These are phyloP conservation scores for Nomia melanderi DNA, from an alignment of 1,140 invertebrate species.

Conservation along the genomic window DNA sequence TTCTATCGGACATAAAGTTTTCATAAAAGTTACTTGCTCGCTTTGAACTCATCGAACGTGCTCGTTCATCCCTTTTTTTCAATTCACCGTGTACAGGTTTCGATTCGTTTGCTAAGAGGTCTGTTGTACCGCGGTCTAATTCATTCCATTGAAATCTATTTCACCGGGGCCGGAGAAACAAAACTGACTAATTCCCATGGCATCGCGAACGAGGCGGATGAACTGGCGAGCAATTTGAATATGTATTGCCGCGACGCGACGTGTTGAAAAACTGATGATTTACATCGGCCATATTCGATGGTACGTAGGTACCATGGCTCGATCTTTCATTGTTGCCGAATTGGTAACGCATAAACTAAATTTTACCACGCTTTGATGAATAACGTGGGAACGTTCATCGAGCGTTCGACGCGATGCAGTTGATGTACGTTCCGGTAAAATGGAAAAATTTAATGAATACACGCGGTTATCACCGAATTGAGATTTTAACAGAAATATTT, in stretches of 20 bases:
- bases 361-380: background rate
- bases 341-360: background rate
- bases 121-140: background rate
- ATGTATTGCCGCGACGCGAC: background rate
- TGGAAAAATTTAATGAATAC: too few relatives aligned
- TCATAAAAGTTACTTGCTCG: too few relatives aligned
- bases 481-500: too few relatives aligned
- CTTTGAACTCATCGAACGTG: too few relatives aligned
- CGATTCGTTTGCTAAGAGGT: background rate
- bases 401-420: background rate
- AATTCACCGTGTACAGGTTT: background rate
- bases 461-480: too few relatives aligned
- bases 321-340: background rate
- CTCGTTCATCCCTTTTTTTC: background rate
- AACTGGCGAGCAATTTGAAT: background rate
- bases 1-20: too few relatives aligned
- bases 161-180: background rate
- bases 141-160: background rate
- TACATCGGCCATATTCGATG: background rate
- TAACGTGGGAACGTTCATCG: background rate
- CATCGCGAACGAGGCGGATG: background rate
- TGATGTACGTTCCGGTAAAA: background rate
- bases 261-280: conserved; percentile 7
- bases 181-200: background rate
- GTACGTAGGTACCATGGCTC: background rate